phyloP scores from a whole-genome alignment of 2,888 invertebrate species.

The Lithophane socia region DNA sequence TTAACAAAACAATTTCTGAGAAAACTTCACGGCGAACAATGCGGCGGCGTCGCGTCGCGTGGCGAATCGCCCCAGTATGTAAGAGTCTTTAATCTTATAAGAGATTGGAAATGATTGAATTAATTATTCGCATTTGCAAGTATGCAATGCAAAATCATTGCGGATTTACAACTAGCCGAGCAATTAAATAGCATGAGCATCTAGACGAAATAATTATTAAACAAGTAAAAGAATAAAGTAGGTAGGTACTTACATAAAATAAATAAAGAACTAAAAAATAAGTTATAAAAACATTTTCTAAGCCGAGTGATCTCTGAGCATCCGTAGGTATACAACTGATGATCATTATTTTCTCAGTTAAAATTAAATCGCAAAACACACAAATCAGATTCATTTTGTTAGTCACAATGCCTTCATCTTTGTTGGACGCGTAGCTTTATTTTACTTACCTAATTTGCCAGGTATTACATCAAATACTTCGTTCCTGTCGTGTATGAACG shows the following conservation, averaged over 20 bases:
- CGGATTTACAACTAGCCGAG: not conserved
- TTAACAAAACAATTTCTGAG: too few species aligned
- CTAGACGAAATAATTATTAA: not conserved
- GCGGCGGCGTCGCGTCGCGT: too few species aligned
- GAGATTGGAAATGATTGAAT: not conserved
- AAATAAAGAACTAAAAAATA: not conserved
- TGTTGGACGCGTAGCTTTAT: not conserved
- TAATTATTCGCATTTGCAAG: conserved; percentile 12
- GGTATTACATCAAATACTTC: conserved; percentile 96
- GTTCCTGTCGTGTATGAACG: conserved; percentile 95
- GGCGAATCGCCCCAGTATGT: too few species aligned
- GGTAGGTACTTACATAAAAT: too few species aligned
- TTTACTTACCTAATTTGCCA: conserved; percentile 95
- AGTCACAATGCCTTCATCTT: not conserved
- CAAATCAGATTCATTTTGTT: not conserved
- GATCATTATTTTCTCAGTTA: too few species aligned
- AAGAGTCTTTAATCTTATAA: too few species aligned
- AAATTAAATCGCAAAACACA: conserved; percentile 28
- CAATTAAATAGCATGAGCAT: not conserved
- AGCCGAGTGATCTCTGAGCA: not conserved
- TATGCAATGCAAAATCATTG: not conserved
- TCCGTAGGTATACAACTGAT: not conserved
- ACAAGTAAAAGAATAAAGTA: too few species aligned
- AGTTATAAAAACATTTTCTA: not conserved
- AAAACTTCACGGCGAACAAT: too few species aligned